Percentiles rank a stretch among this genome's conserved stretches.
Evolutionary conservation across 2,113 vertebrate species (phyloP).

Genomic region (Emydura subglobosa): DNA sequence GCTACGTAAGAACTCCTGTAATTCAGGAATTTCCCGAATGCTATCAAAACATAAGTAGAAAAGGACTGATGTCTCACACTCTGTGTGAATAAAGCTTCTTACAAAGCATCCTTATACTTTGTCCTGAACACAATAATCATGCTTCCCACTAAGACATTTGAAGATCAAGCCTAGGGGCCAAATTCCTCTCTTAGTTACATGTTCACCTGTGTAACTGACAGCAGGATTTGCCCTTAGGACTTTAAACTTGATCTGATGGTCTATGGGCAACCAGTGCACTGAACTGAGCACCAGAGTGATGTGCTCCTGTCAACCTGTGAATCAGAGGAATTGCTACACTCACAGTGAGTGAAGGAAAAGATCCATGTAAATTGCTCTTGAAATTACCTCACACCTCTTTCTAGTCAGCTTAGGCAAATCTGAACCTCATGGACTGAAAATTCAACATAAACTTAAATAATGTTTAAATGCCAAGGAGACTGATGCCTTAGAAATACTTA

Average conservation of each 20-base stretch:
- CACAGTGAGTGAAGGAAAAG: constrained; percentile 58
- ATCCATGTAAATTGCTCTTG: constrained; percentile 65
- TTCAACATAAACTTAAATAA: constrained; percentile 63
- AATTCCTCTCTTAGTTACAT: constrained; percentile 71
- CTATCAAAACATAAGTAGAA: constrained; percentile 36
- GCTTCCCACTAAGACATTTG: constrained; percentile 57
- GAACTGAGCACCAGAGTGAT: constrained; percentile 75
- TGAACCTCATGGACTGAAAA: constrained; percentile 13
- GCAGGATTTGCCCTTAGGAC: constrained; percentile 77
- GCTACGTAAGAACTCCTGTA: background rate
- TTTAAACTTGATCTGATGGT: constrained; percentile 76
- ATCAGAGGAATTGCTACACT: constrained; percentile 73
- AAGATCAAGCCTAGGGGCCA: constrained; percentile 75
- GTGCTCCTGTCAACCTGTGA: constrained; percentile 75
- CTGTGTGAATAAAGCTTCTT: constrained; percentile 50
- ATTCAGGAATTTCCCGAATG: constrained; percentile 43
- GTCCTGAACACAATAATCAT: constrained; percentile 74
- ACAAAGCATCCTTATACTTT: constrained; percentile 54
- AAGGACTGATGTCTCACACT: constrained; percentile 1
- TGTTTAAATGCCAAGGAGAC: constrained; percentile 39
- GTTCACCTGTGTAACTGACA: constrained; percentile 78
- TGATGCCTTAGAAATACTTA: constrained; percentile 49
- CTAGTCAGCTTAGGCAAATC: constrained; percentile 43
- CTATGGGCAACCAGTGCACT: constrained; percentile 68
- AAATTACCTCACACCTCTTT: constrained; percentile 48